phyloP scores from a whole-genome alignment of 2,113 vertebrate species.

The Serilophus lunatus region DNA sequence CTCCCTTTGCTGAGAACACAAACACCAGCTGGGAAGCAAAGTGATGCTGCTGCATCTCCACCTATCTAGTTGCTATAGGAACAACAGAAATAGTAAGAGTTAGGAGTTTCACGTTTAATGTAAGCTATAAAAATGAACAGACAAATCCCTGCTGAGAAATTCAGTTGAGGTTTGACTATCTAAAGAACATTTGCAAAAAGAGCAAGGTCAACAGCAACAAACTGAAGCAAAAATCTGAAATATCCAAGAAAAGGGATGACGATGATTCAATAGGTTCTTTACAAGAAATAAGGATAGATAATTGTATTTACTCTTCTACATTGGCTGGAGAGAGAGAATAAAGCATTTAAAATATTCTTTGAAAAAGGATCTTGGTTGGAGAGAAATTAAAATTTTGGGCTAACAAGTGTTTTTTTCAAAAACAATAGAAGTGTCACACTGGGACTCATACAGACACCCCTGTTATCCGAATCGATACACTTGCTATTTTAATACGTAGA shows the following conservation, averaged over 20 bases:
- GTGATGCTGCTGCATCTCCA: slow-evolving; percentile 49
- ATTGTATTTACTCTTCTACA: not conserved
- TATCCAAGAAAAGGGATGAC: not conserved
- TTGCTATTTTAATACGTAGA: slow-evolving; percentile 7
- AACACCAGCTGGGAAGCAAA: slow-evolving; percentile 68
- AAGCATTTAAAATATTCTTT: not conserved
- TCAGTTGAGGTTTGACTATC: slow-evolving; percentile 16
- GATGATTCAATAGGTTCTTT: not conserved
- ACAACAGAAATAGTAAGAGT: slow-evolving; percentile 63
- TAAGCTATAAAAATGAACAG: slow-evolving; percentile 59
- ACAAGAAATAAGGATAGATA: not conserved
- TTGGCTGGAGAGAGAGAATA: not conserved
- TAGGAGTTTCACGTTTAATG: slow-evolving; percentile 53
- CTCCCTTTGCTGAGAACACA: slow-evolving; percentile 47
- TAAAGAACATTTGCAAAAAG: slow-evolving; percentile 14
- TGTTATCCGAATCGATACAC: not conserved
- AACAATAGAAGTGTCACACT: not conserved
- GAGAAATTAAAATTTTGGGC: not conserved
- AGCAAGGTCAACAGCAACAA: slow-evolving; percentile 24
- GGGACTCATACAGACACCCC: not conserved
- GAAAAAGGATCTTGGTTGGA: not conserved
- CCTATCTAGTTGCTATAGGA: slow-evolving; percentile 73
- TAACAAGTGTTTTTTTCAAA: not conserved
- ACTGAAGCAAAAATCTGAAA: not conserved
- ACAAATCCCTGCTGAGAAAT: slow-evolving; percentile 51